Evolutionary conservation across 2,888 invertebrate species (phyloP).

Genomic region (Leptopilina syphax): DNA sequence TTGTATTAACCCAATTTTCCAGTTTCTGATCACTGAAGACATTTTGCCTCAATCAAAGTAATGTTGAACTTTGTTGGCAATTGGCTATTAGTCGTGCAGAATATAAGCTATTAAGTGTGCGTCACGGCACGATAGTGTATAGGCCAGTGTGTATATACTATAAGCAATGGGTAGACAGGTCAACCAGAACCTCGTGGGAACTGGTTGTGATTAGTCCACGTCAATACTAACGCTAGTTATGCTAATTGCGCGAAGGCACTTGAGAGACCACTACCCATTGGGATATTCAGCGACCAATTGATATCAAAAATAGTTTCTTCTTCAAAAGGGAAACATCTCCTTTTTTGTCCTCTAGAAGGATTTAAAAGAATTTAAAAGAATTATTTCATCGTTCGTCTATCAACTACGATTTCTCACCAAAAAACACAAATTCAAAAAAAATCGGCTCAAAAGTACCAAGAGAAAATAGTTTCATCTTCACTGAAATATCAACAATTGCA

Average conservation of each 20-base stretch:
- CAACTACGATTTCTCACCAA: too few species aligned
- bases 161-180: slow-evolving; percentile 49
- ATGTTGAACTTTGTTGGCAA: slow-evolving; percentile 32
- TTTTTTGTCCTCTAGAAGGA: too few species aligned
- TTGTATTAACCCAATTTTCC: slow-evolving; percentile 8
- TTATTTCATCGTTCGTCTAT: too few species aligned
- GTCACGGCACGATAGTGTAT: slow-evolving; percentile 25
- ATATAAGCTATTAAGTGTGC: slow-evolving; percentile 53
- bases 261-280: slow-evolving; percentile 61
- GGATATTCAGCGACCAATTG: slow-evolving; percentile 46
- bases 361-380: too few species aligned
- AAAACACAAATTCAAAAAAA: too few species aligned
- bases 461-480: too few species aligned
- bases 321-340: too few species aligned
- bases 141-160: slow-evolving; percentile 16
- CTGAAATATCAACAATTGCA: too few species aligned
- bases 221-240: slow-evolving; percentile 72
- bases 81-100: slow-evolving; percentile 59
- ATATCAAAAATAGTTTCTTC: slow-evolving; percentile 30
- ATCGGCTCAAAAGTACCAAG: too few species aligned
- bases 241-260: slow-evolving; percentile 73
- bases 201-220: slow-evolving; percentile 72
- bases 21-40: slow-evolving; percentile 8
- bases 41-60: slow-evolving; percentile 22
- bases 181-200: slow-evolving; percentile 71